Evolutionary conservation across 2,888 invertebrate genomes (phyloP).

Genomic region (Entomobrya multifasciata): DNA sequence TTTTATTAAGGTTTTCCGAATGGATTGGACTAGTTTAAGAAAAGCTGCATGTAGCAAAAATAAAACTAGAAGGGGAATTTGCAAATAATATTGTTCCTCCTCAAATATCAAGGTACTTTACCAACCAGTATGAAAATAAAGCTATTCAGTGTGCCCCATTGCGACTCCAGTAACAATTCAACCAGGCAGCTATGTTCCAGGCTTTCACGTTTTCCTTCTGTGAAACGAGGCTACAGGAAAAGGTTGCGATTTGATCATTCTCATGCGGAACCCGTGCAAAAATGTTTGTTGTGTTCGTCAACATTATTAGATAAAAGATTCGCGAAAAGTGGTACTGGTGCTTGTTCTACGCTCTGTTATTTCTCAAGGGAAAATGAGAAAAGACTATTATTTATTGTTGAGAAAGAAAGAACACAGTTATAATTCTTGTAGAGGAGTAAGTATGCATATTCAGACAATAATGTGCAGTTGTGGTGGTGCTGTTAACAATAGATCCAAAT

Average conservation of each 20-base stretch:
- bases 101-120: not conserved
- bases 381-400: conserved; percentile 1
- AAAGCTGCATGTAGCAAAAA: not conserved
- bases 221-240: conserved; percentile 15
- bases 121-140: conserved; percentile 53
- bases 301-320: not conserved
- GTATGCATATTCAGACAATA: conserved; percentile 40
- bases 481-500: conserved; percentile 42
- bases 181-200: conserved; percentile 68
- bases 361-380: conserved; percentile 16
- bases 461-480: conserved; percentile 52
- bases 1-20: conserved; percentile 25
- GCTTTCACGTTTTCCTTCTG: conserved; percentile 37
- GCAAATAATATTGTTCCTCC: not conserved
- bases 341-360: no score
- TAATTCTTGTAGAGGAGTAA: conserved; percentile 14
- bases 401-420: not conserved
- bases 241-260: not conserved
- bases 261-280: conserved; percentile 32
- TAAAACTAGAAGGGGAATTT: not conserved
- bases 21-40: conserved; percentile 30
- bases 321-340: not conserved
- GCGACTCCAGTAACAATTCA: conserved; percentile 50
- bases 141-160: conserved; percentile 37
- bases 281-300: not conserved